phyloP scores from a whole-genome alignment of 2,797 vertebrate genomes.

The Capromys pilorides region DNA sequence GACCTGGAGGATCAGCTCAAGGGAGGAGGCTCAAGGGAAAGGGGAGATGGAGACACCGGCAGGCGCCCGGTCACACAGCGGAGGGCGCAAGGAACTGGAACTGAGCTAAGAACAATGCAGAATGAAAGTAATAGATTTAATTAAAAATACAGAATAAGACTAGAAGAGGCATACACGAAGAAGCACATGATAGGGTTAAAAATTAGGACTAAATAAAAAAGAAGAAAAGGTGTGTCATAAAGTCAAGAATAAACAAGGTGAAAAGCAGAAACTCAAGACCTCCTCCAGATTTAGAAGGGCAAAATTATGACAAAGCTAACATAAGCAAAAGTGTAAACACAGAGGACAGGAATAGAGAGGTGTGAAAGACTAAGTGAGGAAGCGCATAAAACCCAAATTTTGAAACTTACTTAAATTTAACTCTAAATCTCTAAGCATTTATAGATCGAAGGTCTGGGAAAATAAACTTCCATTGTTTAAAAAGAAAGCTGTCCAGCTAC shows the following conservation, averaged over 20 bases:
- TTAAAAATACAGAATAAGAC: background rate
- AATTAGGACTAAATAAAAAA: background rate
- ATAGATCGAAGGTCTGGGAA: background rate
- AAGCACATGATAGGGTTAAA: background rate
- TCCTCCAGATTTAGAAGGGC: background rate
- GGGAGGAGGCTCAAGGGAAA: background rate
- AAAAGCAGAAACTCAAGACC: constrained; percentile 21
- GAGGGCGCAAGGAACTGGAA: background rate
- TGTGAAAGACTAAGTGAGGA: constrained; percentile 22
- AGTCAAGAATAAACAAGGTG: background rate
- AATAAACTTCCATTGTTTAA: background rate
- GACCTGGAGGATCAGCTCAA: background rate
- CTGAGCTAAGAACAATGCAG: background rate
- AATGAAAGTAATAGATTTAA: constrained; percentile 25
- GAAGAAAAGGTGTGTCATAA: constrained; percentile 33
- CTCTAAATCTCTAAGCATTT: background rate
- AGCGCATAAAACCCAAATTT: constrained; percentile 30
- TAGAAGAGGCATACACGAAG: background rate
- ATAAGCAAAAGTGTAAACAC: constrained; percentile 33
- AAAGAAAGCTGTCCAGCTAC: constrained; percentile 18
- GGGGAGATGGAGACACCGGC: background rate
- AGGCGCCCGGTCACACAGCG: background rate
- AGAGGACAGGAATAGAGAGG: constrained; percentile 50
- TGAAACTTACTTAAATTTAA: constrained; percentile 15
- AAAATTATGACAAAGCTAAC: constrained; percentile 55